Evolutionary conservation across 1,140 invertebrate species (phyloP), one percentile per base, ranked within the genome.

Genomic region (Trinorchestia longiramus): DNA sequence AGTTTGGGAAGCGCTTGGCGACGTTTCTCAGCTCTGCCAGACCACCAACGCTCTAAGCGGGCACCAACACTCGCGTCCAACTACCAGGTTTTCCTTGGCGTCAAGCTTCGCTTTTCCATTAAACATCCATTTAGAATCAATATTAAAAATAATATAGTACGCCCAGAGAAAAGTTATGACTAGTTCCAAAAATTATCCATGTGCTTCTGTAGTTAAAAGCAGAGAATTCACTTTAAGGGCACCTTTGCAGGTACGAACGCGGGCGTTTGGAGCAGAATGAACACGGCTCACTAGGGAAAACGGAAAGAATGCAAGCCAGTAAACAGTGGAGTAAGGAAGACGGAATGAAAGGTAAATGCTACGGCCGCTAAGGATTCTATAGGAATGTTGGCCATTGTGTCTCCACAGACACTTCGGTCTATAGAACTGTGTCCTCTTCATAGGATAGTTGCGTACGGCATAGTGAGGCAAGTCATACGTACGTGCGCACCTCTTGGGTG

Each of bases 281-380:
- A 94, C 44, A 94, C 92, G 92, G 41, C 92, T 47, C 92, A 94
- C 92, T 36, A 94, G 92, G 92, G 92, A 94, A 90, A 94, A 94
- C 92, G 92, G 92, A 94, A 94, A 94, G 92, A 94, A 94, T 94
- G 92, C 92, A 94, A 94, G 92, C 92, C 92, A 45, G 92, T 94
- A 94, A 94, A 94, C 92, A 94, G 92, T 44, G 92, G 92, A 94
- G 92, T 43, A 45, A 47, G 92, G 43, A 94, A 45, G 43, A 47
- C 43, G 43, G 44, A 94, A 94, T 94, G 92, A 94, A 94, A 94
- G 92, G 92, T 94, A 94, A 94, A 94, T 94, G 92, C 92, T 94
- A 94, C 41, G 44, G 44, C 43, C 44, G 44, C 92, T 40, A 94
- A 94, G 92, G 44, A 94, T 94, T 94, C 92, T 47, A 47, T 94